Evolutionary conservation across 2,888 invertebrate genomes (phyloP), one percentile per base, ranked within the genome.

Genomic region (Aethes cnicana): DNA sequence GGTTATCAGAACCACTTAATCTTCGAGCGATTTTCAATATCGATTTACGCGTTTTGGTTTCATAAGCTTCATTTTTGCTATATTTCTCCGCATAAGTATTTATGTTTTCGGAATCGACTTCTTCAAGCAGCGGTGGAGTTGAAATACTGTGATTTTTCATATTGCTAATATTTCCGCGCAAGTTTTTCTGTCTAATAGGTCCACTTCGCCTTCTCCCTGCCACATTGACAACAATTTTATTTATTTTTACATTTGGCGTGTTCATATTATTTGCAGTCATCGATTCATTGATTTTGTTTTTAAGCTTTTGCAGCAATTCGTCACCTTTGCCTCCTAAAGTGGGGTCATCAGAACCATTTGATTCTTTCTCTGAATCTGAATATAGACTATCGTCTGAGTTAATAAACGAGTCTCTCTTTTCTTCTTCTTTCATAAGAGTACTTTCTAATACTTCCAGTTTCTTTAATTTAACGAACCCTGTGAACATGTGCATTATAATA

Each of bases 381-480:
- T 81, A 87, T 30, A 85, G 61, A 62, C 87, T 89, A 37, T 86
- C 84, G 56, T 81, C 81, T 20, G 78, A 81, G 52, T 71, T 60
- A 21, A 50, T 50, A 12, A 66, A 63, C 20, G 59, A 42, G 16
- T 66, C 57, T 8, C 52, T 55, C 3, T 58, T 25, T 41, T 72
- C 77, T 26, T 60, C 63, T 63, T 84, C 84, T 68, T 81, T 84
- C 0, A 72, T 64, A 18, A 81, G 54, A 1, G 77, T 75, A 56
- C 88, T 90, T 72, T 88, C 84, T 59, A 90, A 68, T 44, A 90
- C 84, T 64, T 91, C 91, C 39, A 91, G 60, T 62, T 91, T 84
- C 62, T 90, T 90, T 11, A 93, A 71, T 62, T 91, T 91, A 1
- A 92, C 85, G 59, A 86, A 93, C 30, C 93, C 93, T 93, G 74